These are phyloP conservation scores for Sciaenops ocellatus DNA, from an alignment of 2,797 vertebrate species.

Conservation along the genomic window DNA sequence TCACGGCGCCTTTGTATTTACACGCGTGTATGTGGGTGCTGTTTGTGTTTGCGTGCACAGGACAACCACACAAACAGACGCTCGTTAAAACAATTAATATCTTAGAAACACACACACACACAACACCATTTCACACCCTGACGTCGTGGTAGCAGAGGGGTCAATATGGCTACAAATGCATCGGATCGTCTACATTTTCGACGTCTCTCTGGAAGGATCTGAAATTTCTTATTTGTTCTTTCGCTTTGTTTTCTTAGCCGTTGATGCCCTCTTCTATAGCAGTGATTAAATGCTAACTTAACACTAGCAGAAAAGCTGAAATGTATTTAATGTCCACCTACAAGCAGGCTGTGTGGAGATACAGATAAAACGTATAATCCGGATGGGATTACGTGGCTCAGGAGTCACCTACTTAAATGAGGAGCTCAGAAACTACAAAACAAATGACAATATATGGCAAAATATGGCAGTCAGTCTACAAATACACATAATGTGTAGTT, in stretches of 20 bases:
- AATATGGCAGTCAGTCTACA: conserved; percentile 2
- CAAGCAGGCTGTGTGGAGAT: background rate
- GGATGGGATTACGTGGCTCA: background rate
- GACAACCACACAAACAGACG: conserved; percentile 45
- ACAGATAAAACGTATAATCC: background rate
- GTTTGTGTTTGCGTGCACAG: conserved; percentile 39
- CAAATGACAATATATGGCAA: conserved; percentile 20
- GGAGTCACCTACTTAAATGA: background rate
- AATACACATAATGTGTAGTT: background rate
- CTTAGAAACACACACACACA: conserved; percentile 27
- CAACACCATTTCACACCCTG: background rate
- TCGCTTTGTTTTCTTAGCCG: background rate
- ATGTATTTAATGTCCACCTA: background rate
- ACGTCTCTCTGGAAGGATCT: conserved; percentile 50
- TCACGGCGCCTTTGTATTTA: conserved; percentile 51
- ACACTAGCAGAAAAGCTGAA: background rate
- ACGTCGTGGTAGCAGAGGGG: conserved; percentile 2
- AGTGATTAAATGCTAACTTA: background rate
- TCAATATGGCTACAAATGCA: conserved; percentile 1
- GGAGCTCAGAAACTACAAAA: background rate
- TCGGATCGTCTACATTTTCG: background rate
- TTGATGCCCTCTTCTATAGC: background rate
- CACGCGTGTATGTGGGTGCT: conserved; percentile 35
- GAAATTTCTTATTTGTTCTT: background rate
- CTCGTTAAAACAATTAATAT: conserved; percentile 32